phyloP scores from a whole-genome alignment of 2,113 vertebrate species.

The Notothenia coriiceps region DNA sequence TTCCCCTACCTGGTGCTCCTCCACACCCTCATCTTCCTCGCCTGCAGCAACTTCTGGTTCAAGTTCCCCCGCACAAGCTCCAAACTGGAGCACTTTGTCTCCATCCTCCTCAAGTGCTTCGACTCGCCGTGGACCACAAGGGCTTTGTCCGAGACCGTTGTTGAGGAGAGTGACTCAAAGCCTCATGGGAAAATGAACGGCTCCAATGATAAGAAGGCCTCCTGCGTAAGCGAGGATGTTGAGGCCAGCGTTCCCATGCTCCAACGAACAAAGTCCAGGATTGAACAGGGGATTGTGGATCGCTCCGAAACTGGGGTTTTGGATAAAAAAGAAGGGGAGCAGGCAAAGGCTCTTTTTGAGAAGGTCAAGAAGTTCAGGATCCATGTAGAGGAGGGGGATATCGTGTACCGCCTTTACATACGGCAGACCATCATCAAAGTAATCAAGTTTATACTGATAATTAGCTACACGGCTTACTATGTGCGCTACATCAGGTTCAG shows the following conservation, averaged over 20 bases:
- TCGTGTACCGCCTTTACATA: conserved; percentile 96
- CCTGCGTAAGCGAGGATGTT: conserved; percentile 93
- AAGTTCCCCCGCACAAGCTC: conserved; percentile 98
- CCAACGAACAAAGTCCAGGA: conserved; percentile 94
- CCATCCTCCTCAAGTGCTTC: conserved; percentile 97
- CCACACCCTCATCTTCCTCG: conserved; percentile 96
- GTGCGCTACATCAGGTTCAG: conserved; percentile 92
- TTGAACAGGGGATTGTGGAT: conserved; percentile 97
- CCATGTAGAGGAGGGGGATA: conserved; percentile 96
- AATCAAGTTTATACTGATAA: conserved; percentile 95
- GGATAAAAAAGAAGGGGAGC: conserved; percentile 92
- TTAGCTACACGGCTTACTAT: conserved; percentile 95
- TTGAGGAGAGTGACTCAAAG: conserved; percentile 96
- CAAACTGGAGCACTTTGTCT: conserved; percentile 98
- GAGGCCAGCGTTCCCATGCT: conserved; percentile 97
- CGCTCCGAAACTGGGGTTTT: conserved; percentile 94
- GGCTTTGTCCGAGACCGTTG: conserved; percentile 95
- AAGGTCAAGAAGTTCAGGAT: conserved; percentile 96
- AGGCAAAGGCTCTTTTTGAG: conserved; percentile 87
- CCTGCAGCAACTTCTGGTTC: conserved; percentile 99
- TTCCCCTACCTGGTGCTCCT: conserved; percentile 97
- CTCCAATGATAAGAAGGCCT: conserved; percentile 93
- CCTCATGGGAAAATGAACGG: conserved; percentile 95
- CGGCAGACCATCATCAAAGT: conserved; percentile 98
- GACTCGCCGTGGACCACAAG: conserved; percentile 98